Evolutionary conservation across 1,140 invertebrate species (phyloP), one percentile per base, ranked within the genome.

Genomic region (Uloborus diversus): DNA sequence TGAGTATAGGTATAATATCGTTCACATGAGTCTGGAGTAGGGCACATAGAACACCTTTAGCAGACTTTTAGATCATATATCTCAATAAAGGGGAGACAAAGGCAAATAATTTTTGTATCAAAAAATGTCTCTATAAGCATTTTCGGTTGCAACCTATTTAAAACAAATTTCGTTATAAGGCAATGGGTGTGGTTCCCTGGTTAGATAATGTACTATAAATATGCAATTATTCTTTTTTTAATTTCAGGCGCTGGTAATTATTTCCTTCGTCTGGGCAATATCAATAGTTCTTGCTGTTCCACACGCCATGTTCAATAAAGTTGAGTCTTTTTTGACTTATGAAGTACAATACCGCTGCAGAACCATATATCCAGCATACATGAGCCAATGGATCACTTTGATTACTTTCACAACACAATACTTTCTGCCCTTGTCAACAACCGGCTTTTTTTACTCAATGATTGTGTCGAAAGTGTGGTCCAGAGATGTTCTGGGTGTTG

Each of bases 321-420:
- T 86, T 51, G 70, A 61, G 13, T 65, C 47, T 25, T 27, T 81
- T 13, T 78, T 80, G 23, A 85, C 84, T 4, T 84, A 85, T 56
- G 78, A 84, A 56, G 69, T 82, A 62, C 65, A 86, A 27, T 78
- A 79, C 14, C 82, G 88, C 47, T 89, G 89, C 79, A 85, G 86
- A 53, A 83, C 85, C 3, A 80, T 83, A 20, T 89, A 87, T 86
- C 84, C 86, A 82, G 69, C 83, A 82, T 75, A 79, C 33, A 86
- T 85, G 75, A 85, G 89, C 33, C 85, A 86, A 65, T 85, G 83
- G 81, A 76, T 88, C 20, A 89, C 88, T 0, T 81, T 89, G 13
- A 80, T 84, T 14, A 89, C 87, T 4, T 86, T 89, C 37, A 51
- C 88, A 0, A 85, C 88, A 4, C 90, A 90, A 80, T 90, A 89